These are phyloP conservation scores for Oenanthe oenanthe DNA, from an alignment of 2,113 vertebrate species.

Conservation along the genomic window DNA sequence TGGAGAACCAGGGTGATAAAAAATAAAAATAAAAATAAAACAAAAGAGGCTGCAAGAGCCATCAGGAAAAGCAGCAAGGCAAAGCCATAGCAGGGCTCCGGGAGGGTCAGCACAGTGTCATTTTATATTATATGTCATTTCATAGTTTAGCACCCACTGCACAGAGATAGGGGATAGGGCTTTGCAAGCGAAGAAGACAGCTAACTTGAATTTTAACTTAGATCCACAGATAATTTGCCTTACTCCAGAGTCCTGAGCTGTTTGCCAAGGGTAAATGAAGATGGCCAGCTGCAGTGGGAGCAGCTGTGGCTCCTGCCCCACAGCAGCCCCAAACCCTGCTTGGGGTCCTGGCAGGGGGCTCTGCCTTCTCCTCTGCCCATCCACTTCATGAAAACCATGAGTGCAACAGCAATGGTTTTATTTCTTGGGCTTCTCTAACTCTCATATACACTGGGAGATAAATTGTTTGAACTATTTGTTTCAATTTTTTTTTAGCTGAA, in stretches of 20 bases:
- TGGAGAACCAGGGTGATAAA: neutral
- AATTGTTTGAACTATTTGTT: neutral
- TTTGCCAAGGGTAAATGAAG: neutral
- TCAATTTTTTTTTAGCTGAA: neutral
- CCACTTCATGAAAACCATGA: neutral
- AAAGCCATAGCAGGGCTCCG: neutral
- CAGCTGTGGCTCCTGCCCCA: fast-evolving
- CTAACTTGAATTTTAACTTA: neutral
- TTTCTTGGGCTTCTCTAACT: neutral
- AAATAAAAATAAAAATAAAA: too few relatives aligned
- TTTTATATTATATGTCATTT: neutral
- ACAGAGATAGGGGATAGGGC: fast-evolving
- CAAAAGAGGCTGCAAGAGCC: neutral
- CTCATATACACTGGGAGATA: neutral
- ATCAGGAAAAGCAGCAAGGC: neutral
- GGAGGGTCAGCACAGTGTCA: neutral
- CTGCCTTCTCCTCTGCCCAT: neutral
- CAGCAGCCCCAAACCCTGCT: neutral
- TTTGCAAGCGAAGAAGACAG: neutral
- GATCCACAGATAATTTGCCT: neutral
- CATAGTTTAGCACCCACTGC: neutral
- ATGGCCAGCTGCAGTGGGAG: neutral
- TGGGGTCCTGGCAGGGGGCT: too few relatives aligned
- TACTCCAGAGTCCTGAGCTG: neutral
- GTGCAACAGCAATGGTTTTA: neutral